Conservation (phyloP, 2,113 vertebrate species). For the Prochilodus magdalenae region DNA sequence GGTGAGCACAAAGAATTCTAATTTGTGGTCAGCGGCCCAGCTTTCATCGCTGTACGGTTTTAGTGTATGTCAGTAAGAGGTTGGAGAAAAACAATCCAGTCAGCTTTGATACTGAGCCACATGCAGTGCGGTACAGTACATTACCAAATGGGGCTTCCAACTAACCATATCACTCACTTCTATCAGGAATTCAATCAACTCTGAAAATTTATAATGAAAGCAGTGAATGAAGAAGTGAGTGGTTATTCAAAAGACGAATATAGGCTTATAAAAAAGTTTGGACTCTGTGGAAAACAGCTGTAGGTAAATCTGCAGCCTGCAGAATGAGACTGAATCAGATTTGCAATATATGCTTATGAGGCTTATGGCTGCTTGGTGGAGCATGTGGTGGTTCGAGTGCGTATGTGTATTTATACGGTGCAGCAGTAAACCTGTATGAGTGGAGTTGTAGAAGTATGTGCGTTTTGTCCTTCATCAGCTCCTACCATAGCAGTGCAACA, state of each 20-base stretch:
- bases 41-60: conserved; percentile 29
- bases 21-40: conserved; percentile 66
- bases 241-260: neutral
- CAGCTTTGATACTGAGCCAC: neutral
- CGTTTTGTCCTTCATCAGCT: no score
- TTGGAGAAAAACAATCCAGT: conserved; percentile 12
- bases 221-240: conserved; percentile 56
- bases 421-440: no score
- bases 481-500: no score
- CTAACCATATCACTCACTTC: neutral
- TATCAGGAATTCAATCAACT: conserved; percentile 12
- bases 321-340: neutral
- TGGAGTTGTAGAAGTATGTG: no score
- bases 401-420: no score
- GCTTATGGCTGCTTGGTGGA: neutral
- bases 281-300: neutral
- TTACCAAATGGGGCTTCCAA: neutral
- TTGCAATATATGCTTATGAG: neutral
- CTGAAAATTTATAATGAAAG: conserved; percentile 49
- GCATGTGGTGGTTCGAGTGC: no score
- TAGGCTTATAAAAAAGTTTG: neutral
- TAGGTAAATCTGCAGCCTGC: neutral
- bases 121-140: neutral
- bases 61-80: conserved; percentile 17
- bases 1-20: conserved; percentile 63